A percentile compares a stretch with the other conserved stretches of the same genome.
Evolutionary conservation across 2,113 vertebrate species (phyloP).

Genomic region (Chrysochloris asiatica): DNA sequence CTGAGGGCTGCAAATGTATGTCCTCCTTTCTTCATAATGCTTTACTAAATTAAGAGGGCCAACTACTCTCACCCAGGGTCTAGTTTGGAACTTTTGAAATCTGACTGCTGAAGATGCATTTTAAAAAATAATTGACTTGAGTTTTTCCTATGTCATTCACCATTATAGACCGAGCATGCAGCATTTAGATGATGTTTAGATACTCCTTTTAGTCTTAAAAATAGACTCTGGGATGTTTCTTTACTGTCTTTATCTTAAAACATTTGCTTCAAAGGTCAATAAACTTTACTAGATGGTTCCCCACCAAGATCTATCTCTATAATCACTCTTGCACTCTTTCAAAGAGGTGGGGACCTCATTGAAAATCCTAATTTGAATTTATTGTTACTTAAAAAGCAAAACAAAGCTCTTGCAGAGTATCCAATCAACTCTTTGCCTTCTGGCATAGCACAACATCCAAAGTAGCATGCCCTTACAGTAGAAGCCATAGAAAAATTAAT

Average conservation of each 20-base stretch:
- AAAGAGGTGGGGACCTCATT: neutral
- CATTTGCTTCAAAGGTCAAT: constrained; percentile 27
- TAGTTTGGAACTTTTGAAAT: constrained; percentile 47
- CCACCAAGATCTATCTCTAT: neutral
- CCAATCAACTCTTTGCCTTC: neutral
- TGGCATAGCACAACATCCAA: neutral
- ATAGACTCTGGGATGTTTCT: neutral
- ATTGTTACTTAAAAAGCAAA: constrained; percentile 8
- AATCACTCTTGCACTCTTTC: neutral
- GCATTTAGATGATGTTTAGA: constrained; percentile 1
- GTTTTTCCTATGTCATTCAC: constrained; percentile 15
- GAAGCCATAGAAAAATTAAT: constrained; percentile 44
- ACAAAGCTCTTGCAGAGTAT: constrained; percentile 19
- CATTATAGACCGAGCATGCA: neutral
- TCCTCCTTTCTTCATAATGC: constrained; percentile 22
- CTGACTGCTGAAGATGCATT: neutral
- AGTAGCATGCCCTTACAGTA: constrained; percentile 28
- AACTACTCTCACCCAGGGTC: neutral
- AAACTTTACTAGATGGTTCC: constrained; percentile 29
- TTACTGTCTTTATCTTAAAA: constrained; percentile 47
- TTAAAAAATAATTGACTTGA: neutral
- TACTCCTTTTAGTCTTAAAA: constrained; percentile 36
- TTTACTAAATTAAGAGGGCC: neutral
- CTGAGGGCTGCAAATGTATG: neutral
- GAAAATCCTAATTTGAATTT: neutral